Conservation (phyloP, 53 echinoderm and acorn worm species). For the Paelopatides confundens region DNA sequence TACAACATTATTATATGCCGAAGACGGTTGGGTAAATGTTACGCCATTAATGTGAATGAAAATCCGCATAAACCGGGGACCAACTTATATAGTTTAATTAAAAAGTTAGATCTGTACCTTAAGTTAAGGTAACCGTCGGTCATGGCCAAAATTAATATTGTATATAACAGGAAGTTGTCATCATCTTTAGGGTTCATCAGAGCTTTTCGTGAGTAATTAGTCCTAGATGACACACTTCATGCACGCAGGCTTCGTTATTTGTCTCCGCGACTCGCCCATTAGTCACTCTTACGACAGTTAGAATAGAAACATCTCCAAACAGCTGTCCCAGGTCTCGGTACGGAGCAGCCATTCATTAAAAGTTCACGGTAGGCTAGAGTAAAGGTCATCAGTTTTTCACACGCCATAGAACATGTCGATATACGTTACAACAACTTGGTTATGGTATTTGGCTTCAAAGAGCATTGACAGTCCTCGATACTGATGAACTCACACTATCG, state of each 20-base stretch:
- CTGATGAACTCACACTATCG: not conserved
- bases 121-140: conserved; percentile 10
- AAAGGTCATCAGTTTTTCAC: conserved; percentile 23
- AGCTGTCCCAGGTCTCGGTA: not conserved
- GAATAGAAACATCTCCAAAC: conserved; percentile 19
- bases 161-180: not conserved
- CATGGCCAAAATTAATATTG: conserved; percentile 39
- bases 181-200: conserved; percentile 1
- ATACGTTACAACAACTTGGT: not conserved
- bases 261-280: conserved; percentile 24
- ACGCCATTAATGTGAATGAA: not conserved
- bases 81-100: not conserved
- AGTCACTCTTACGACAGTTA: conserved; percentile 8
- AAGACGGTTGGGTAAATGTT: too few species aligned
- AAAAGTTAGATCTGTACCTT: not conserved
- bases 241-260: not conserved
- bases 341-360: not conserved
- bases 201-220: conserved; percentile 26
- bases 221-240: conserved; percentile 31
- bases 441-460: not conserved
- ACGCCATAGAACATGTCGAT: not conserved
- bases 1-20: too few species aligned
- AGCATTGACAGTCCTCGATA: not conserved
- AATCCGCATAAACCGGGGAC: not conserved
- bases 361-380: not conserved